These are phyloP conservation scores for Pteropus rufus DNA, from an alignment of 2,797 vertebrate species.

Conservation along the genomic window DNA sequence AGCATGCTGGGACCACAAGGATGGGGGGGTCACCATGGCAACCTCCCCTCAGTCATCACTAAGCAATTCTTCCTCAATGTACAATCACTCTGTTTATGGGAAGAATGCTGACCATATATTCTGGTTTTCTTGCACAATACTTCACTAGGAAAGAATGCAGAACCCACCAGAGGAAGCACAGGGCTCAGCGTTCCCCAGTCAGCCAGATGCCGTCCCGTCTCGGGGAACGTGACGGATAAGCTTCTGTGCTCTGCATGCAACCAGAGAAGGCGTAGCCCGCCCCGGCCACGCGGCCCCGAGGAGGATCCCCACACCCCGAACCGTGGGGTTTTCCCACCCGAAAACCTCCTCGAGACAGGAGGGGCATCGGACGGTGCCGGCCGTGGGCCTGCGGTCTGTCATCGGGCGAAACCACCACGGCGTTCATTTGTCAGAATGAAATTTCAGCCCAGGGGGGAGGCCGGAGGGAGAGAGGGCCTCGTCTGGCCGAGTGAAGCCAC, in stretches of 20 bases:
- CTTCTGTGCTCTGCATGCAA: accelerated
- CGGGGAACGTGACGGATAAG: constrained; percentile 57
- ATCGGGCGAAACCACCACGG: not conserved
- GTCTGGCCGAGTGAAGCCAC: not conserved
- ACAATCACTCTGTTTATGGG: constrained; percentile 74
- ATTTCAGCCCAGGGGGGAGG: not conserved
- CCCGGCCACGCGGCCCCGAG: accelerated
- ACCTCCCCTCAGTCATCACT: not conserved
- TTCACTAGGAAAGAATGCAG: constrained; percentile 85
- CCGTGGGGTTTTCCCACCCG: not conserved
- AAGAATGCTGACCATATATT: constrained; percentile 70
- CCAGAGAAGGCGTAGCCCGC: not conserved
- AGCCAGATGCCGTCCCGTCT: not conserved
- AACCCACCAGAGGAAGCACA: constrained; percentile 70
- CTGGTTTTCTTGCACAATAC: constrained; percentile 73
- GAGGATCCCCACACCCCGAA: not conserved
- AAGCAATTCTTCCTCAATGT: constrained; percentile 46
- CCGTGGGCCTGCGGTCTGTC: not conserved
- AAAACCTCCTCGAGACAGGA: not conserved
- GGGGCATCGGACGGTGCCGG: accelerated
- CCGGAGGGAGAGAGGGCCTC: not conserved
- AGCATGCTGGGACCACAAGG: not conserved
- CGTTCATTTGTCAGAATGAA: not conserved
- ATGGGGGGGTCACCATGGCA: constrained; percentile 40
- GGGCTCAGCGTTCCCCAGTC: constrained; percentile 50